These are phyloP conservation scores for Aspiorhynchus laticeps DNA, from an alignment of 2,113 vertebrate genomes.

Conservation along the genomic window DNA sequence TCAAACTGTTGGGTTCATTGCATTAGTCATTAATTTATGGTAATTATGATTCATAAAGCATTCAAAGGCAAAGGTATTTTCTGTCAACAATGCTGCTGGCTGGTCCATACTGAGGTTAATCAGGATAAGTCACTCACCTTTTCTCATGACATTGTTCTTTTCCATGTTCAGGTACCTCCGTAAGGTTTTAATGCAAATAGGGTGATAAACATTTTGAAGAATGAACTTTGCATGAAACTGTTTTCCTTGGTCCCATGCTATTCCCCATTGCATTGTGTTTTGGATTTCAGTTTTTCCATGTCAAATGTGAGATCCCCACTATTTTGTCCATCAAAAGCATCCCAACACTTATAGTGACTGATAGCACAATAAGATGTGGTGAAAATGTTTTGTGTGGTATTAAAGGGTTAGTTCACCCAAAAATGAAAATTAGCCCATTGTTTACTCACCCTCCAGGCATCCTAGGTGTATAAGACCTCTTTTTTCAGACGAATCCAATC, in stretches of 20 bases:
- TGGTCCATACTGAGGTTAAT: neutral
- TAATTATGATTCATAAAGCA: neutral
- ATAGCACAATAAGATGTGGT: neutral
- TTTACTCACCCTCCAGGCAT: too few relatives aligned
- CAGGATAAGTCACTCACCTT: neutral
- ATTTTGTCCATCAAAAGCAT: neutral
- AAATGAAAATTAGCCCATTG: too few relatives aligned
- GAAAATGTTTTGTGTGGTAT: neutral
- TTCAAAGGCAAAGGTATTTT: neutral
- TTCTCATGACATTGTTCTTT: neutral
- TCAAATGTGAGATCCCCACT: neutral
- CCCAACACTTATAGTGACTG: neutral
- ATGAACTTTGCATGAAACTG: neutral
- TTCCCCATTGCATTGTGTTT: neutral
- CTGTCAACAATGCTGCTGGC: neutral
- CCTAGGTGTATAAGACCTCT: too few relatives aligned
- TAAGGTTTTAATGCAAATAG: neutral
- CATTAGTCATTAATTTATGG: neutral
- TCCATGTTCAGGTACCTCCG: neutral
- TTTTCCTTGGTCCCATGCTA: neutral
- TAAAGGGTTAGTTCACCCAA: too few relatives aligned
- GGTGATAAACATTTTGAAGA: neutral
- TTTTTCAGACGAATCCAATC: too few relatives aligned
- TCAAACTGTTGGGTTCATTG: neutral
- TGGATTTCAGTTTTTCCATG: neutral